These are phyloP conservation scores for Panonychus citri DNA, from an alignment of 1,140 invertebrate genomes.

Conservation along the genomic window DNA sequence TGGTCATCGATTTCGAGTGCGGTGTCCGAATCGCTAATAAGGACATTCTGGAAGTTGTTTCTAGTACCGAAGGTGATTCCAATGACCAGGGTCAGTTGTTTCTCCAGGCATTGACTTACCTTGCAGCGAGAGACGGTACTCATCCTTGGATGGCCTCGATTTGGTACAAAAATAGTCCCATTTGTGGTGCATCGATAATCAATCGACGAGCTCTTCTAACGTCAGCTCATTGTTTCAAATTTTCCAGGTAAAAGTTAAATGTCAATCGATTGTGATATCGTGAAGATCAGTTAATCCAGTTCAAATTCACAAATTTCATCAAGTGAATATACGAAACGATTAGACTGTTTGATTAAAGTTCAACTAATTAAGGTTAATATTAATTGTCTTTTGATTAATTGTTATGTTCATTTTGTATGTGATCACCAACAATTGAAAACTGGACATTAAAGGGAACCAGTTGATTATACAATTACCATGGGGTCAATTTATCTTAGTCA, in stretches of 20 bases:
- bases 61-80: no score
- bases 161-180: not conserved
- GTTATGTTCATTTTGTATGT: no score
- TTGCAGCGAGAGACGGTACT: not conserved
- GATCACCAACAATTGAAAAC: no score
- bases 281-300: not conserved
- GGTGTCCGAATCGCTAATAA: no score
- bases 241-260: not conserved
- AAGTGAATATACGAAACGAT: no score
- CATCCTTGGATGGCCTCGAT: conserved; percentile 3
- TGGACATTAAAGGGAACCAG: not conserved
- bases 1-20: no score
- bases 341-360: no score
- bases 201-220: not conserved
- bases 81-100: not conserved
- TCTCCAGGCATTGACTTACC: not conserved
- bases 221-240: conserved; percentile 1
- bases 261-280: not conserved
- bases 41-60: no score
- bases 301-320: no score
- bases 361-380: no score
- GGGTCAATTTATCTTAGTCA: conserved; percentile 23
- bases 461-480: conserved; percentile 2
- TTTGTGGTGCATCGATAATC: not conserved
- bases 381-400: no score